These are phyloP conservation scores for Lasioglossum leucozonium DNA, from an alignment of 2,888 invertebrate species.

Conservation along the genomic window DNA sequence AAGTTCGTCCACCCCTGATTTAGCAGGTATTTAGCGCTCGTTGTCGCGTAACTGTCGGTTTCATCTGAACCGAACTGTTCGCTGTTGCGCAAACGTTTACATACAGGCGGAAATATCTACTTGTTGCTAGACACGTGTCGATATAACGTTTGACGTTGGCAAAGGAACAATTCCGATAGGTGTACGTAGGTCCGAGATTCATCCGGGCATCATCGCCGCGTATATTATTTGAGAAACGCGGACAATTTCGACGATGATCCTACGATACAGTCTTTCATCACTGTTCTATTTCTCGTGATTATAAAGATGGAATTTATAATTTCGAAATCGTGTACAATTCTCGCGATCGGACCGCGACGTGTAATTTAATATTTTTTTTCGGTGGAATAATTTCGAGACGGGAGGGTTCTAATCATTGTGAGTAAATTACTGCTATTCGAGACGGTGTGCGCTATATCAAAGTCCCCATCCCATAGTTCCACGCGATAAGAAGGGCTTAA, in stretches of 20 bases:
- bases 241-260: background rate
- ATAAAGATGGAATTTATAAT: background rate
- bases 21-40: slow-evolving; percentile 20
- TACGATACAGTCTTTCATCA: background rate
- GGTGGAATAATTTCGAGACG: background rate
- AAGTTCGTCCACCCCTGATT: too few relatives aligned
- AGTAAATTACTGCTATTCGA: slow-evolving; percentile 42
- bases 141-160: slow-evolving; percentile 45
- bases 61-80: slow-evolving; percentile 29
- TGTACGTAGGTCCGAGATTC: background rate
- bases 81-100: slow-evolving; percentile 20
- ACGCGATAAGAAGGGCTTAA: slow-evolving; percentile 62
- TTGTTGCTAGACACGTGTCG: slow-evolving; percentile 62
- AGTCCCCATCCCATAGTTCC: slow-evolving; percentile 24
- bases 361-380: background rate
- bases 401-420: slow-evolving; percentile 37
- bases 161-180: slow-evolving; percentile 59
- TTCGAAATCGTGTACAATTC: background rate
- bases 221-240: slow-evolving; percentile 22
- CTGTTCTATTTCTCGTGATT: background rate
- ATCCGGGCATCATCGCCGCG: slow-evolving; percentile 21
- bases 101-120: slow-evolving; percentile 48
- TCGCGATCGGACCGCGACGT: too few relatives aligned
- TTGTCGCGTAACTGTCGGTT: slow-evolving; percentile 33
- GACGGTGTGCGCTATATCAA: slow-evolving; percentile 51